phyloP scores from a whole-genome alignment of 2,113 vertebrate genomes.

The Telmatochromis brichardi region DNA sequence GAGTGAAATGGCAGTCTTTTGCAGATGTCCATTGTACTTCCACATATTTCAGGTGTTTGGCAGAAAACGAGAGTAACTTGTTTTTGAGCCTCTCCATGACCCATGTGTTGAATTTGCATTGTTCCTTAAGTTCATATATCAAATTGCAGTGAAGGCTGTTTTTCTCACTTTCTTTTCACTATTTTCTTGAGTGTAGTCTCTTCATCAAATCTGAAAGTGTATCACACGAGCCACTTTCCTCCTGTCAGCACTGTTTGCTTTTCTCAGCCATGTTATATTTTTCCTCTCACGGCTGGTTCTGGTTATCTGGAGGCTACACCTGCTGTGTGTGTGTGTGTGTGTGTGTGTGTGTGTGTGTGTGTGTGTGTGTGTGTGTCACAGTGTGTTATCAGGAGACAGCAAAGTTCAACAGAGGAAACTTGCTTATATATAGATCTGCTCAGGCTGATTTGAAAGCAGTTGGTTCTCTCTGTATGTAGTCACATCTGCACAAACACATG shows the following conservation, averaged over 20 bases:
- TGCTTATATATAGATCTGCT: slow-evolving; percentile 23
- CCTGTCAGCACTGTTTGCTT: not conserved
- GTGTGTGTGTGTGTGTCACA: not conserved
- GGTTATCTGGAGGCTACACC: slow-evolving; percentile 67
- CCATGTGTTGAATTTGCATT: not conserved
- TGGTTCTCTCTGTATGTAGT: not conserved
- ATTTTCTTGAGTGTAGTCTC: slow-evolving; percentile 26
- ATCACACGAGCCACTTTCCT: not conserved
- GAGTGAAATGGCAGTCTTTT: not conserved
- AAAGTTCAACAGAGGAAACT: slow-evolving; percentile 46
- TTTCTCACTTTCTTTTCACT: not conserved
- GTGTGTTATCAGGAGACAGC: slow-evolving; percentile 21
- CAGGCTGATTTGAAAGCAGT: slow-evolving; percentile 35
- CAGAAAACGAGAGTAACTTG: not conserved
- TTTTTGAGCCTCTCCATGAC: not conserved
- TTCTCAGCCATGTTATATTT: not conserved
- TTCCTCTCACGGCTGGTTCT: slow-evolving; percentile 55
- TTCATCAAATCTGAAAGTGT: not conserved
- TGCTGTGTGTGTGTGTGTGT: not conserved
- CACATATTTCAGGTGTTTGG: not conserved
- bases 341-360: not conserved
- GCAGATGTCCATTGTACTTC: not conserved
- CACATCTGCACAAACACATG: not conserved
- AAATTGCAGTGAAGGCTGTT: not conserved
- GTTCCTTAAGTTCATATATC: slow-evolving; percentile 19